A percentile compares a stretch with the other conserved stretches of the same genome.
phyloP scores from a whole-genome alignment of 2,113 vertebrate genomes.

The Engraulis encrasicolus region DNA sequence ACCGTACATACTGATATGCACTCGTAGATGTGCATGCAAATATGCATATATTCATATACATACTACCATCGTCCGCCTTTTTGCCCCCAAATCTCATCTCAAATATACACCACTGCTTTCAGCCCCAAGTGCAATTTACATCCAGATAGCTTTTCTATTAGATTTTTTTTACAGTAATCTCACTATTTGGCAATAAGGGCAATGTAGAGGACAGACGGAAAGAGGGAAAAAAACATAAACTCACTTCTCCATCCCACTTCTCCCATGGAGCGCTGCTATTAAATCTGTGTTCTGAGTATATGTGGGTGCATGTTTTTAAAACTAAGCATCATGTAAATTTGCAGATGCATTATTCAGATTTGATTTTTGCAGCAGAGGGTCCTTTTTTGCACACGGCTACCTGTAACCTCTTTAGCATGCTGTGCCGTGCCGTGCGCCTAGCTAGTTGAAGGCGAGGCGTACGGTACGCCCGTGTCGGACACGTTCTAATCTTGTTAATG shows the following conservation, averaged over 20 bases:
- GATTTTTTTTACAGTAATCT: conserved; percentile 68
- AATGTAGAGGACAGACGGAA: not conserved
- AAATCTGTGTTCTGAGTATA: conserved; percentile 68
- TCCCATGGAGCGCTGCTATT: conserved; percentile 60
- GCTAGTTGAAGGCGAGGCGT: not conserved
- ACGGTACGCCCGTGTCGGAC: conserved; percentile 2
- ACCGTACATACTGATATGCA: not conserved
- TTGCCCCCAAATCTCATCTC: conserved; percentile 44
- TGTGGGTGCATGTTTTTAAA: conserved; percentile 58
- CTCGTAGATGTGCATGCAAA: not conserved
- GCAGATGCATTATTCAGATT: conserved; percentile 76
- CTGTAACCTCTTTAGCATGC: conserved; percentile 55
- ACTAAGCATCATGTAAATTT: conserved; percentile 74
- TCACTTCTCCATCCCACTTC: conserved; percentile 42
- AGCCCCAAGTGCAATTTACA: conserved; percentile 71
- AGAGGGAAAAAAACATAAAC: conserved; percentile 43
- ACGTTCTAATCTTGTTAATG: conserved; percentile 43
- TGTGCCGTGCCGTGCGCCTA: not conserved
- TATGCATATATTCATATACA: not conserved
- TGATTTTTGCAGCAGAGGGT: conserved; percentile 19
- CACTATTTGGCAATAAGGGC: conserved; percentile 61
- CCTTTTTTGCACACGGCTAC: conserved; percentile 42
- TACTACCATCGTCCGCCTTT: conserved; percentile 36
- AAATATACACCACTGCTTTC: conserved; percentile 53
- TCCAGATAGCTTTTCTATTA: conserved; percentile 78